Conservation (phyloP, 2,888 invertebrate genomes). For the Anoncus sp. region DNA sequence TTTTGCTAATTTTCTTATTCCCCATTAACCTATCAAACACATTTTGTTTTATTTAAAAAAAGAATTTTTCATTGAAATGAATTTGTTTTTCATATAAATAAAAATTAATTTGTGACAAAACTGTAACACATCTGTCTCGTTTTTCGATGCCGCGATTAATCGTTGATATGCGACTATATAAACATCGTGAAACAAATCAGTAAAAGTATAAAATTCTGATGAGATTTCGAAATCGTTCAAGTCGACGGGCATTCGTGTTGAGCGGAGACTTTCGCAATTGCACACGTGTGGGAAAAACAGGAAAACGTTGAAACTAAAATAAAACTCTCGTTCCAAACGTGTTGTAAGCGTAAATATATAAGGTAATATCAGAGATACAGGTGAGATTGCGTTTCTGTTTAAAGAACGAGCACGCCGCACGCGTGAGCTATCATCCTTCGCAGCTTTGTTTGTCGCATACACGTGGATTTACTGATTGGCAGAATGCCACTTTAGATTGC, state of each 20-base stretch:
- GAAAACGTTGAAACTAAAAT: constrained; percentile 6
- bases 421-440: constrained; percentile 26
- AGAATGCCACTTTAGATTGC: constrained; percentile 47
- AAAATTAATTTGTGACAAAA: too few relatives aligned
- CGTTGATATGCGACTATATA: background rate
- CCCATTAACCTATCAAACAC: too few relatives aligned
- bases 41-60: too few relatives aligned
- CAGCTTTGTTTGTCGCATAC: constrained; percentile 33
- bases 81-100: too few relatives aligned
- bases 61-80: too few relatives aligned
- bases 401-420: background rate
- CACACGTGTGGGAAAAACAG: constrained; percentile 15
- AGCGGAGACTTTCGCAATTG: constrained; percentile 38
- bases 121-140: too few relatives aligned
- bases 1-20: too few relatives aligned
- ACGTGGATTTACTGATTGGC: constrained; percentile 49
- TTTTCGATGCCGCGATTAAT: background rate
- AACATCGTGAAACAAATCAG: background rate
- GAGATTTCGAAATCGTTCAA: constrained; percentile 40
- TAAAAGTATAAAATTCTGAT: constrained; percentile 7
- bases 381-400: constrained; percentile 30
- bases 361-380: constrained; percentile 22
- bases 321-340: constrained; percentile 3
- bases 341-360: constrained; percentile 5
- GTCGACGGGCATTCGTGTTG: constrained; percentile 31